A percentile compares a stretch with the other conserved stretches of the same genome.
phyloP scores from a whole-genome alignment of 2,888 invertebrate species.

The Spodoptera littoralis region DNA sequence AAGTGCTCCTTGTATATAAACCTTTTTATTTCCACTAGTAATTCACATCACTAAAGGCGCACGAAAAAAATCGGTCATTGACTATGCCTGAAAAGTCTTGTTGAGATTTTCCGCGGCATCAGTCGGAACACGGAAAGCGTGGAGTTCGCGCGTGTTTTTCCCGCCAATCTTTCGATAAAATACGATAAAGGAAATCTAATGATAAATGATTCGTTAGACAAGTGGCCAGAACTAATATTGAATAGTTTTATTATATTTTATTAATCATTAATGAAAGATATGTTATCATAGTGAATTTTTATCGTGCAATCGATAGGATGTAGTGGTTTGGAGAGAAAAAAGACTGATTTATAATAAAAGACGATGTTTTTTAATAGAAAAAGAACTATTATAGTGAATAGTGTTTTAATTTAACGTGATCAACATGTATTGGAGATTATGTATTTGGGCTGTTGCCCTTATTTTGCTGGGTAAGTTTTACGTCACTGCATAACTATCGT shows the following conservation, averaged over 20 bases:
- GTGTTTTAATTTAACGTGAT: slow-evolving; percentile 30
- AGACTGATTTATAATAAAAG: slow-evolving; percentile 15
- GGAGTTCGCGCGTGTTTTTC: slow-evolving; percentile 31
- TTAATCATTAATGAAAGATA: slow-evolving; percentile 8
- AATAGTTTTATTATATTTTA: slow-evolving; percentile 19
- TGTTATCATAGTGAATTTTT: slow-evolving; percentile 9
- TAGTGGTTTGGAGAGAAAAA: slow-evolving; percentile 15
- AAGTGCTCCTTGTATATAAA: neutral
- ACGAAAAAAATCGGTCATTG: slow-evolving; percentile 35
- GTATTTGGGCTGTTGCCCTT: slow-evolving; percentile 59
- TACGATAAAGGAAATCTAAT: slow-evolving; percentile 37
- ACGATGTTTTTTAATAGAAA: slow-evolving; percentile 24
- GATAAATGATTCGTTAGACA: slow-evolving; percentile 16
- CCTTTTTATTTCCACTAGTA: slow-evolving; percentile 6
- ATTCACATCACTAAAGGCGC: slow-evolving; percentile 19
- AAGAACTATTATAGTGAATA: slow-evolving; percentile 37
- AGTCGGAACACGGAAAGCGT: slow-evolving; percentile 41
- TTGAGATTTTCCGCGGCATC: slow-evolving; percentile 40
- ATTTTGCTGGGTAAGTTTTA: slow-evolving; percentile 64
- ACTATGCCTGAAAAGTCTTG: slow-evolving; percentile 29
- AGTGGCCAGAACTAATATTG: slow-evolving; percentile 14
- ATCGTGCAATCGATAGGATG: slow-evolving; percentile 24
- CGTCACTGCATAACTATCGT: neutral
- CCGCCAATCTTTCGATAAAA: slow-evolving; percentile 20
- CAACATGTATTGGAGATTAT: slow-evolving; percentile 62